Evolutionary conservation across 2,797 vertebrate genomes (phyloP).

Genomic region (Bucorvus abyssinicus): DNA sequence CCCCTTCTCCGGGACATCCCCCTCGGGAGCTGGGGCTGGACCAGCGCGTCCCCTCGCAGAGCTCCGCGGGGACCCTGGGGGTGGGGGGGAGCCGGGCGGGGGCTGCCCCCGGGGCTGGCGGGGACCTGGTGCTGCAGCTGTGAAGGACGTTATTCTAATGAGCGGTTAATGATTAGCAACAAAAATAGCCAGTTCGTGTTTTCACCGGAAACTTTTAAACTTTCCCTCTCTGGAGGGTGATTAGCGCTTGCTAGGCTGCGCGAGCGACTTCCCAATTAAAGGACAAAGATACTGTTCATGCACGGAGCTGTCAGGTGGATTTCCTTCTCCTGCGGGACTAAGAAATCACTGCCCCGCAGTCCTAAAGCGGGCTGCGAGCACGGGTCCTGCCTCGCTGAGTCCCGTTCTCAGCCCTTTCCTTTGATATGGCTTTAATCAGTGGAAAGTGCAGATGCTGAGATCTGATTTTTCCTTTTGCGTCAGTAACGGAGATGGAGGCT

Average conservation of each 20-base stretch:
- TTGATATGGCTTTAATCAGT: neutral
- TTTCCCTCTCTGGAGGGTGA: neutral
- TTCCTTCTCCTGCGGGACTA: neutral
- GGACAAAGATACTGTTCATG: neutral
- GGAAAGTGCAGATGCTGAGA: neutral
- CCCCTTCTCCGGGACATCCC: neutral
- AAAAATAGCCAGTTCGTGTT: neutral
- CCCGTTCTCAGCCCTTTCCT: neutral
- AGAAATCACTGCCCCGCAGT: neutral
- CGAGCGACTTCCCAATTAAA: neutral
- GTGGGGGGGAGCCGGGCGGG: neutral
- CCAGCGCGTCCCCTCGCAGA: neutral
- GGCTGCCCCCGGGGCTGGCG: neutral
- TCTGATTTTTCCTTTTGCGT: neutral
- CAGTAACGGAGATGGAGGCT: neutral
- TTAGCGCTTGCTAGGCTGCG: neutral
- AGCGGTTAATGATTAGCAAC: neutral
- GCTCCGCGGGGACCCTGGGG: neutral
- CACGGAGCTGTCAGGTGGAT: neutral
- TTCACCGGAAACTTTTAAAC: neutral
- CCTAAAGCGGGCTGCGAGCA: neutral
- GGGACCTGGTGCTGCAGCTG: neutral
- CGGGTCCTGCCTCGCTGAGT: neutral
- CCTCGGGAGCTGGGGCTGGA: neutral
- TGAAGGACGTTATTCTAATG: neutral